These are phyloP conservation scores for Druon quercuslanigerum DNA, from an alignment of 1,140 invertebrate species.

Conservation along the genomic window DNA sequence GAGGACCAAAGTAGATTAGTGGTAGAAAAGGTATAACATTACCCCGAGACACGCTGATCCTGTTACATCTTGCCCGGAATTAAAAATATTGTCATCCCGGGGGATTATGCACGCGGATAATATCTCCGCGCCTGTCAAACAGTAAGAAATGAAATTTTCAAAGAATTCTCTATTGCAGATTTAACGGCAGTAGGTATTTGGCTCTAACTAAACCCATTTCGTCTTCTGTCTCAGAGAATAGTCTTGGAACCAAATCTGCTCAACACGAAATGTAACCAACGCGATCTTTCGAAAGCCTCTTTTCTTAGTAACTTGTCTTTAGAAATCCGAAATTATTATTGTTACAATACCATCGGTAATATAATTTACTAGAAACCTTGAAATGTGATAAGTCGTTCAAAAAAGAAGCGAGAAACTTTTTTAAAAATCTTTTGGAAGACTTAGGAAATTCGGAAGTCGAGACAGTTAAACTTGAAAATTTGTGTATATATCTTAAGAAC, in stretches of 20 bases:
- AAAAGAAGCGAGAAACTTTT: too few species aligned
- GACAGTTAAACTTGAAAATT: too few species aligned
- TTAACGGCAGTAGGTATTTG: conserved; percentile 40
- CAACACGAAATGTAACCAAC: too few species aligned
- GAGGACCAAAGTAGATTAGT: conserved; percentile 70
- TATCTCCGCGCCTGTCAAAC: conserved; percentile 66
- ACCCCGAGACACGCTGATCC: conserved; percentile 65
- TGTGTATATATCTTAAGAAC: too few species aligned
- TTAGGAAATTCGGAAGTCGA: too few species aligned
- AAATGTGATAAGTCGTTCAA: neutral
- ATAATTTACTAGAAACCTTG: neutral
- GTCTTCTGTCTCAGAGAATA: neutral
- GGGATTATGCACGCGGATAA: conserved; percentile 65
- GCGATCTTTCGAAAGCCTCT: conserved; percentile 3
- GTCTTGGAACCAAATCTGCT: neutral
- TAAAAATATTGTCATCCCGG: conserved; percentile 73
- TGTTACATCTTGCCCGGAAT: conserved; percentile 70
- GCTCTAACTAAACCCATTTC: conserved; percentile 31
- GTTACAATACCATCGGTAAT: too few species aligned
- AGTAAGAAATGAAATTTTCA: conserved; percentile 61
- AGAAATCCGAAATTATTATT: neutral
- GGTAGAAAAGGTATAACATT: conserved; percentile 66
- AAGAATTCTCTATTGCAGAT: conserved; percentile 41
- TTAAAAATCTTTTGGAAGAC: too few species aligned
- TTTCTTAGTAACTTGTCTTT: neutral